These are phyloP conservation scores for Teleogryllus occipitalis DNA, from an alignment of 1,140 invertebrate species.

Conservation along the genomic window DNA sequence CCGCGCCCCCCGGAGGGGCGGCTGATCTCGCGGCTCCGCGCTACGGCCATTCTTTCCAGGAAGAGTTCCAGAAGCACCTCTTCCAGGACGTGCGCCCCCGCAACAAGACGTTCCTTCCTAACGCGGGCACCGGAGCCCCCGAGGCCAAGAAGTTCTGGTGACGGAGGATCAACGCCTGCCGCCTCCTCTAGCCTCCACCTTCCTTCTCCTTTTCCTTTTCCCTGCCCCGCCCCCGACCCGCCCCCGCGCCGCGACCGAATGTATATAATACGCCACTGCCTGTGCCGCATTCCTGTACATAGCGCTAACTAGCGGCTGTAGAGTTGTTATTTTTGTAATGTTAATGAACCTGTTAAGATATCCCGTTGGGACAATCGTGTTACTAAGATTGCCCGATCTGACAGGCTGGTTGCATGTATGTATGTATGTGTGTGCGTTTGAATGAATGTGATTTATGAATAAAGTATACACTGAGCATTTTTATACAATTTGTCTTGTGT, in stretches of 20 bases:
- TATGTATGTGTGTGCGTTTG: too few relatives aligned
- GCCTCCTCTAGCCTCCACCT: background rate
- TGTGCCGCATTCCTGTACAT: background rate
- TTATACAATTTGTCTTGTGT: too few relatives aligned
- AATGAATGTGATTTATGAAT: too few relatives aligned
- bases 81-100: background rate
- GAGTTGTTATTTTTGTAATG: background rate
- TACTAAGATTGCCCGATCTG: too few relatives aligned
- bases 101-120: background rate
- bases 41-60: constrained; percentile 9
- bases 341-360: too few relatives aligned
- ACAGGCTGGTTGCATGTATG: too few relatives aligned
- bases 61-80: constrained; percentile 10
- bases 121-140: background rate
- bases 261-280: background rate
- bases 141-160: background rate
- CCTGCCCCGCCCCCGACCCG: too few relatives aligned
- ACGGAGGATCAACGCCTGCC: background rate
- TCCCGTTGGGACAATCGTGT: too few relatives aligned
- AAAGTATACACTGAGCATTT: too few relatives aligned
- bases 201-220: background rate
- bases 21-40: too few relatives aligned
- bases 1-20: background rate
- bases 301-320: background rate
- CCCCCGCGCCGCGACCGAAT: background rate